Percentiles rank a stretch among this genome's conserved stretches.
These are phyloP conservation scores for Tanytarsus gracilentus DNA, from an alignment of 2,888 invertebrate species.

Conservation along the genomic window DNA sequence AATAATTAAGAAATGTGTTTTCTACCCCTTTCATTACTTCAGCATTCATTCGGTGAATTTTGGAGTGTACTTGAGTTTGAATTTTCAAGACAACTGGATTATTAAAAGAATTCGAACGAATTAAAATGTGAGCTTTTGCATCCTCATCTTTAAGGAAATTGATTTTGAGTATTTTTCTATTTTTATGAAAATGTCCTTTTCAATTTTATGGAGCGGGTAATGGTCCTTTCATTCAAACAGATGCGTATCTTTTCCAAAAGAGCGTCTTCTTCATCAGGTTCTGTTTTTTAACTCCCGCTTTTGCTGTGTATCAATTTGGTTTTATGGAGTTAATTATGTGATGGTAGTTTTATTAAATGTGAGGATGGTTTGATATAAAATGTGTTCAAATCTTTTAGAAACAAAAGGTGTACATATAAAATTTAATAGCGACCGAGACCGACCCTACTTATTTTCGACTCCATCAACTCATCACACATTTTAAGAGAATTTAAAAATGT, in stretches of 20 bases:
- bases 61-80: background rate
- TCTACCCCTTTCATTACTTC: conserved; percentile 14
- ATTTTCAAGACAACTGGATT: too few relatives aligned
- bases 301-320: conserved; percentile 11
- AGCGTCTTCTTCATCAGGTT: too few relatives aligned
- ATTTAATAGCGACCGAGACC: conserved; percentile 17
- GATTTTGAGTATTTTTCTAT: too few relatives aligned
- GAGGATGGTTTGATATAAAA: background rate
- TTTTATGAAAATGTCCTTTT: too few relatives aligned
- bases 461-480: background rate
- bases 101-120: too few relatives aligned
- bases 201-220: too few relatives aligned
- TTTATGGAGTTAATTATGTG: conserved; percentile 23
- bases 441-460: too few relatives aligned
- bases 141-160: too few relatives aligned
- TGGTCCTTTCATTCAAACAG: background rate
- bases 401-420: conserved; percentile 14
- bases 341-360: conserved; percentile 4
- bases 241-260: background rate
- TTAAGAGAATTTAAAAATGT: background rate
- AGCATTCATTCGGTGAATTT: too few relatives aligned
- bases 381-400: background rate
- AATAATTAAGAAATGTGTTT: conserved; percentile 26
- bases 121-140: too few relatives aligned
- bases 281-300: background rate